Percentiles rank a stretch among this genome's conserved stretches.
phyloP scores from a whole-genome alignment of 2,797 vertebrate genomes.

The Erethizon dorsatum region DNA sequence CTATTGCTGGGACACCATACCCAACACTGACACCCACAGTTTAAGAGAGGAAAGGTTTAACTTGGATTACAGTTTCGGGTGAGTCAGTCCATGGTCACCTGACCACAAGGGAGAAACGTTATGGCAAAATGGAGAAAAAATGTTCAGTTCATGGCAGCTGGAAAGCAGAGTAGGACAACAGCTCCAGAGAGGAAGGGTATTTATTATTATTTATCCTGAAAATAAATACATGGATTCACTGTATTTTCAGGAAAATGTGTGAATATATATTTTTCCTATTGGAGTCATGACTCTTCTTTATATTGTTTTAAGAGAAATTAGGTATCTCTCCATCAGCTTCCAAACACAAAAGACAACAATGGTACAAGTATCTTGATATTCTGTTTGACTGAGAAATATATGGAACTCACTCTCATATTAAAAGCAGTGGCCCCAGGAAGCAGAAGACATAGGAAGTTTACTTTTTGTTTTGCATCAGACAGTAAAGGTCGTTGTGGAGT shows the following conservation, averaged over 20 bases:
- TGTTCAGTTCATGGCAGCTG: too few species aligned
- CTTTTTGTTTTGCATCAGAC: slow-evolving; percentile 75
- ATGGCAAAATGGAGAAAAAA: neutral
- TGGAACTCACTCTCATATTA: slow-evolving; percentile 32
- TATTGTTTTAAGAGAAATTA: neutral
- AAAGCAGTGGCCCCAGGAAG: neutral
- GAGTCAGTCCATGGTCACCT: neutral
- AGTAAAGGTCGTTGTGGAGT: slow-evolving; percentile 79
- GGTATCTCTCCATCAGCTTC: neutral
- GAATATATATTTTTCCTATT: neutral
- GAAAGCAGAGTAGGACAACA: neutral
- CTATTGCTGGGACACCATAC: neutral
- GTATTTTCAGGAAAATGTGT: neutral
- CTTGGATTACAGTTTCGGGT: neutral
- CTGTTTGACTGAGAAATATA: neutral
- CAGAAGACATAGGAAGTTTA: slow-evolving; percentile 21
- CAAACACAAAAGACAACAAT: neutral
- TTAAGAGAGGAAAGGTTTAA: neutral
- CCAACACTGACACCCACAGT: neutral
- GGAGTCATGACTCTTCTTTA: slow-evolving; percentile 11
- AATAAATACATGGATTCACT: neutral
- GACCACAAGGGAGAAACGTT: neutral
- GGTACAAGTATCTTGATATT: neutral
- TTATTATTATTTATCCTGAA: neutral
- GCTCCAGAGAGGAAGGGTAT: neutral